These are phyloP conservation scores for Anagyrus pseudococci DNA, from an alignment of 2,888 invertebrate species.

Conservation along the genomic window DNA sequence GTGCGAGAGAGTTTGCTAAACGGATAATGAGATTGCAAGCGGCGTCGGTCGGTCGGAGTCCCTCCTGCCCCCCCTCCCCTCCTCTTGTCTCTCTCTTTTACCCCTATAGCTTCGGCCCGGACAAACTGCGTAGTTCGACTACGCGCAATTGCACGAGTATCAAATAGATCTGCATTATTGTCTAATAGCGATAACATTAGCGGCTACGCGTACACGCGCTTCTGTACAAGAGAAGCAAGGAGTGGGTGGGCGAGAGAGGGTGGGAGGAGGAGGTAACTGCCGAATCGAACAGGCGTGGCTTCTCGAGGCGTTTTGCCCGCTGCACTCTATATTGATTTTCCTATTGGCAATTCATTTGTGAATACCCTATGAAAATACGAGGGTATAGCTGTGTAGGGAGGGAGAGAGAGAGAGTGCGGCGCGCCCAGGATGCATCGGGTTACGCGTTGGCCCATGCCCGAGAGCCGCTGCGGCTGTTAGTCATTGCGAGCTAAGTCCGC, in stretches of 20 bases:
- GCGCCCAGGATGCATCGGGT: no score
- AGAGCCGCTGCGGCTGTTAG: constrained; percentile 5
- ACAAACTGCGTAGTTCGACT: constrained; percentile 28
- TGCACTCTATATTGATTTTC: constrained; percentile 29
- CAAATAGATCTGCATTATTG: constrained; percentile 35
- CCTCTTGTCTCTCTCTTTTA: no score
- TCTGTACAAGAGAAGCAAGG: no score
- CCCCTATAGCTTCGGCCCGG: not conserved
- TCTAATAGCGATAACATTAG: constrained; percentile 33
- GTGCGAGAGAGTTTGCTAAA: no score
- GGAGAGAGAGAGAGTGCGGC: no score
- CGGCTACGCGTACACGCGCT: not conserved
- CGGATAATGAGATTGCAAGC: constrained; percentile 19
- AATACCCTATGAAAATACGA: constrained; percentile 30
- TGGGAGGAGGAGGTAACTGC: no score
- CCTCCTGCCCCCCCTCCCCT: no score
- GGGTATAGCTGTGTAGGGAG: no score
- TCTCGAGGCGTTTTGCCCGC: not conserved
- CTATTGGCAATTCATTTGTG: constrained; percentile 34
- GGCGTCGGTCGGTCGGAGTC: no score
- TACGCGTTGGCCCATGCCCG: not conserved
- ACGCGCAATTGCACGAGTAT: constrained; percentile 32
- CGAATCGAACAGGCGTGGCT: no score
- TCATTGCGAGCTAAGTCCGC: constrained; percentile 17
- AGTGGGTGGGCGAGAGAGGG: no score